Conservation (phyloP, 2,888 invertebrate species). For the Andrena marginata region DNA sequence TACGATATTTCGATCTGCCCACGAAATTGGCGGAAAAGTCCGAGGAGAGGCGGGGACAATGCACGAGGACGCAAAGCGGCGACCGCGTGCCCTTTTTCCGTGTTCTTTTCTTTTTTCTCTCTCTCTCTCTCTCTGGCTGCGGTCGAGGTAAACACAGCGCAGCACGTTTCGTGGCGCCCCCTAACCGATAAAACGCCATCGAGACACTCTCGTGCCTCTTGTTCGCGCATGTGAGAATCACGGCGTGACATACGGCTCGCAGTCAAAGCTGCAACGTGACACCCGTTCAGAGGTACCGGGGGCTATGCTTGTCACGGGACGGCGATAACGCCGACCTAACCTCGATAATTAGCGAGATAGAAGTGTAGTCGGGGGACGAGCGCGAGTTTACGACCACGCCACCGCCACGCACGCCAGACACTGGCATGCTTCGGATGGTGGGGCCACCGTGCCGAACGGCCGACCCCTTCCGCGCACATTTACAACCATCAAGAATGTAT, state of each 20-base stretch:
- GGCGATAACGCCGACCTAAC: slow-evolving; percentile 57
- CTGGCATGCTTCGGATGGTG: slow-evolving; percentile 68
- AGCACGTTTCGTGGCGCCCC: slow-evolving; percentile 72
- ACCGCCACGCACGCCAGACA: slow-evolving; percentile 67
- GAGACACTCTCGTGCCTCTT: slow-evolving; percentile 42
- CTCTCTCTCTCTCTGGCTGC: slow-evolving; percentile 49
- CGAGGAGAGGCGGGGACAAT: slow-evolving; percentile 21
- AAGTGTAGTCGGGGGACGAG: slow-evolving; percentile 18
- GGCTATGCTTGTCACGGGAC: slow-evolving; percentile 30
- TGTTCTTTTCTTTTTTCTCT: slow-evolving; percentile 47
- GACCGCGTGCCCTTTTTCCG: slow-evolving; percentile 65
- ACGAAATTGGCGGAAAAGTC: slow-evolving; percentile 8
- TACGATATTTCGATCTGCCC: not conserved
- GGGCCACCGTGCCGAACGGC: slow-evolving; percentile 64
- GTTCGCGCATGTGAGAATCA: slow-evolving; percentile 66
- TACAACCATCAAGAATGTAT: slow-evolving; percentile 65
- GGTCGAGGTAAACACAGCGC: slow-evolving; percentile 73
- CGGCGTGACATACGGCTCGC: slow-evolving; percentile 65
- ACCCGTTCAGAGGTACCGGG: slow-evolving; percentile 48
- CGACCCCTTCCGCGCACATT: slow-evolving; percentile 58
- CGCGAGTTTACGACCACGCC: slow-evolving; percentile 54
- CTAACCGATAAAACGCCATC: slow-evolving; percentile 75
- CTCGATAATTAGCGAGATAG: slow-evolving; percentile 55
- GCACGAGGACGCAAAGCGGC: slow-evolving; percentile 46
- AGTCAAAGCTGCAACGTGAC: slow-evolving; percentile 65